A percentile compares a stretch with the other conserved stretches of the same genome.
phyloP scores from a whole-genome alignment of 2,888 invertebrate genomes.

The Oxycera nigricornis region DNA sequence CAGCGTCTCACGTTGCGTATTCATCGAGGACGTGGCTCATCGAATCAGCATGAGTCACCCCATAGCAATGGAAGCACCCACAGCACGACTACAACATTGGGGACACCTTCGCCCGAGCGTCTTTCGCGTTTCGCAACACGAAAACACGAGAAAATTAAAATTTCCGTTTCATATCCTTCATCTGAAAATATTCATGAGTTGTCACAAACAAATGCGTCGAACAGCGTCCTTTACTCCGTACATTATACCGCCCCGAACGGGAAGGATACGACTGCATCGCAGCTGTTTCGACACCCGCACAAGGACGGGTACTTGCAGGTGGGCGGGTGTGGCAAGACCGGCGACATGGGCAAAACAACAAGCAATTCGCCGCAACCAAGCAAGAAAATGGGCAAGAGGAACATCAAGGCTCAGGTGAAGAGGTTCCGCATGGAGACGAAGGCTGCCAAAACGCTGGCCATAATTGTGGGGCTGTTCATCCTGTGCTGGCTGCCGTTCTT shows the following conservation, averaged over 20 bases:
- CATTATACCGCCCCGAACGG: slow-evolving; percentile 72
- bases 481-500: slow-evolving; percentile 98
- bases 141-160: slow-evolving; percentile 81
- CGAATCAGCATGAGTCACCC: slow-evolving; percentile 68
- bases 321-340: slow-evolving; percentile 1
- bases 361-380: slow-evolving; percentile 58
- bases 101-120: slow-evolving; percentile 71
- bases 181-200: slow-evolving; percentile 70
- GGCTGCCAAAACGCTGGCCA: slow-evolving; percentile 94
- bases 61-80: slow-evolving; percentile 74
- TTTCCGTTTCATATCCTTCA: slow-evolving; percentile 85
- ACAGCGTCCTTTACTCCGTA: slow-evolving; percentile 68
- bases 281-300: slow-evolving; percentile 57
- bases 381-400: slow-evolving; percentile 83
- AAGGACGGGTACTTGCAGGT: slow-evolving; percentile 66
- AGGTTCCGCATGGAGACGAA: slow-evolving; percentile 95
- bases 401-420: slow-evolving; percentile 90
- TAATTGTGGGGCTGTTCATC: slow-evolving; percentile 96
- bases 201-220: slow-evolving; percentile 58
- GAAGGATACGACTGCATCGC: slow-evolving; percentile 67
- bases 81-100: slow-evolving; percentile 71
- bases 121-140: slow-evolving; percentile 69
- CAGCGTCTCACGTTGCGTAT: slow-evolving; percentile 90
- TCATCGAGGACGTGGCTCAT: slow-evolving; percentile 83
- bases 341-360: slow-evolving; percentile 49